Conservation (phyloP, 2,888 invertebrate species). For the Andrena chrysosceles region DNA sequence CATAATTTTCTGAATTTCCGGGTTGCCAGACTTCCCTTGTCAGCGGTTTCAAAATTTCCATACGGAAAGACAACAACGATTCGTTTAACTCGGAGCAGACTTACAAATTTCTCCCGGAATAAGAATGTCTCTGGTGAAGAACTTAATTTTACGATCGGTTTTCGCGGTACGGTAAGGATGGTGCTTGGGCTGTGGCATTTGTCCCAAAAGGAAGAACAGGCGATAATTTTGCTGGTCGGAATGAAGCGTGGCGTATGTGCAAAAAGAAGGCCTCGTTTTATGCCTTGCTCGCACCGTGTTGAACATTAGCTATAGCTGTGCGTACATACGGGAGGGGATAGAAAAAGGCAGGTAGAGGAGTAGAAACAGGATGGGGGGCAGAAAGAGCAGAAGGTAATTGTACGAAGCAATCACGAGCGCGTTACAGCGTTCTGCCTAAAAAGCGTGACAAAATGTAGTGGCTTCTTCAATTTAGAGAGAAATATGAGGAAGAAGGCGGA, state of each 20-base stretch:
- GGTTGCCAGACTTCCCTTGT: no score
- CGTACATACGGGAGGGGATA: slow-evolving; percentile 53
- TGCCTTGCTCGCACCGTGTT: slow-evolving; percentile 71
- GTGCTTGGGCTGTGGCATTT: slow-evolving; percentile 22
- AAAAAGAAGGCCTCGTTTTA: slow-evolving; percentile 67
- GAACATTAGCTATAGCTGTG: slow-evolving; percentile 69
- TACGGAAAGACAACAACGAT: not conserved
- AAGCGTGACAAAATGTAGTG: slow-evolving; percentile 76
- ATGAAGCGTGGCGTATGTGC: slow-evolving; percentile 67
- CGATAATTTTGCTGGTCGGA: slow-evolving; percentile 64
- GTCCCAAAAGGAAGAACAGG: slow-evolving; percentile 42
- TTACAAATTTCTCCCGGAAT: not conserved
- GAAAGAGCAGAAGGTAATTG: slow-evolving; percentile 74
- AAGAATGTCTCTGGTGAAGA: slow-evolving; percentile 27
- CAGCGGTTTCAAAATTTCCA: not conserved
- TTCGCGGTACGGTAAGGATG: slow-evolving; percentile 22
- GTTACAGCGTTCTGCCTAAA: slow-evolving; percentile 77
- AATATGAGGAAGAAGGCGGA: slow-evolving; percentile 28
- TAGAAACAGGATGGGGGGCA: slow-evolving; percentile 21
- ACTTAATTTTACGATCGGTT: slow-evolving; percentile 49
- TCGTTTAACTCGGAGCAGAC: not conserved
- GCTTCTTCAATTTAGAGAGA: slow-evolving; percentile 62
- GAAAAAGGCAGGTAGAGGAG: slow-evolving; percentile 44
- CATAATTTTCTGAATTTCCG: no score
- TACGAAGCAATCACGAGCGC: slow-evolving; percentile 78